These are phyloP conservation scores for Thyatira batis DNA, from an alignment of 2,888 invertebrate genomes.

Conservation along the genomic window DNA sequence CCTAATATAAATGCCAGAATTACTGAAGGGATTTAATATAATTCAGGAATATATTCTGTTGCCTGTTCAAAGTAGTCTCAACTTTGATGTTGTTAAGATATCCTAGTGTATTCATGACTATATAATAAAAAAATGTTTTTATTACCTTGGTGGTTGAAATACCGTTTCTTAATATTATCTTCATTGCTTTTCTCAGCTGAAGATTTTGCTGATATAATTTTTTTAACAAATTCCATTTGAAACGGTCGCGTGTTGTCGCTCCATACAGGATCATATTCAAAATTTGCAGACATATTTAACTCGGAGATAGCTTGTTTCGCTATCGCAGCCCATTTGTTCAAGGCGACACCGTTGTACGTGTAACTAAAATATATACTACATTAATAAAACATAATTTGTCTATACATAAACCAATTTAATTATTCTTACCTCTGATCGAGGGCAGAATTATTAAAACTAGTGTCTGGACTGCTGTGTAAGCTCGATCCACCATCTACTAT, in stretches of 20 bases:
- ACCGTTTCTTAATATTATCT: constrained; percentile 47
- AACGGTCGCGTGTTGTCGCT: constrained; percentile 57
- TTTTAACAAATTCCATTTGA: constrained; percentile 58
- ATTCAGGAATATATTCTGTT: too few species aligned
- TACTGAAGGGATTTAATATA: too few species aligned
- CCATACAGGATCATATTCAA: constrained; percentile 76
- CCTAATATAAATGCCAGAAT: too few species aligned
- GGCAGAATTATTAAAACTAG: constrained; percentile 57
- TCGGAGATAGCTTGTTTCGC: constrained; percentile 82
- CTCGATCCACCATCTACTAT: constrained; percentile 57
- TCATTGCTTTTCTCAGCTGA: constrained; percentile 56
- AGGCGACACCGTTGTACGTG: constrained; percentile 63
- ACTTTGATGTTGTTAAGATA: not conserved
- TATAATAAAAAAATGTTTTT: constrained; percentile 1
- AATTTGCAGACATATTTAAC: constrained; percentile 73
- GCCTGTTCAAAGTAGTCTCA: too few species aligned
- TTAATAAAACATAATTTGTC: not conserved
- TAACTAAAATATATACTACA: constrained; percentile 42
- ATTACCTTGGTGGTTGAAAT: constrained; percentile 56
- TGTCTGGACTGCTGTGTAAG: constrained; percentile 53
- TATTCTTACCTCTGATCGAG: constrained; percentile 59
- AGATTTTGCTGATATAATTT: constrained; percentile 58
- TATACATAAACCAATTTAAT: constrained; percentile 11
- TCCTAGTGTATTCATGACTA: not conserved
- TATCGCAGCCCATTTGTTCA: constrained; percentile 71